Percentiles rank a stretch among this genome's conserved stretches.
Evolutionary conservation across 2,888 invertebrate species (phyloP).

Genomic region (Drosophila kanekoi): DNA sequence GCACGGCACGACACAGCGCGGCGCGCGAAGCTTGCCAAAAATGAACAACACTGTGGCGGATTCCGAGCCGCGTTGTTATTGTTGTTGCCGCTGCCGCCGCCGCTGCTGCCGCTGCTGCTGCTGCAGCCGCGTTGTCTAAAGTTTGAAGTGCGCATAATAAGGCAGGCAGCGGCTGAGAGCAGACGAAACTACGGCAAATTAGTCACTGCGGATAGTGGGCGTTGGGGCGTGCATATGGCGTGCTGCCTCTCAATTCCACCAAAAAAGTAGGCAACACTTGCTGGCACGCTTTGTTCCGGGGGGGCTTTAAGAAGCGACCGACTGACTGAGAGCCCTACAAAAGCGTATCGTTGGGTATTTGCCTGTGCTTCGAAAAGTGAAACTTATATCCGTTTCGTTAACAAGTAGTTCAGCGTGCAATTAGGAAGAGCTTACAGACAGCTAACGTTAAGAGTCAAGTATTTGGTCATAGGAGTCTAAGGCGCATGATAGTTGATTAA

Average conservation of each 20-base stretch:
- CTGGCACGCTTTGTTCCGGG: slow-evolving; percentile 5
- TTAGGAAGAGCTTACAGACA: slow-evolving; percentile 5
- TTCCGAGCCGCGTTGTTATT: slow-evolving; percentile 29
- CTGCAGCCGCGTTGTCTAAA: slow-evolving; percentile 70
- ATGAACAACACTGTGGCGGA: slow-evolving; percentile 72
- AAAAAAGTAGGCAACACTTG: slow-evolving; percentile 56
- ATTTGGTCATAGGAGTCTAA: not conserved
- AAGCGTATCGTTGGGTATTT: slow-evolving; percentile 21
- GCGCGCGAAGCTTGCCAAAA: slow-evolving; percentile 65
- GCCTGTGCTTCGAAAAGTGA: slow-evolving; percentile 63
- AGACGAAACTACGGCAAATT: slow-evolving; percentile 63
- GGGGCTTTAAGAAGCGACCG: not conserved
- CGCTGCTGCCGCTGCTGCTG: slow-evolving; percentile 13
- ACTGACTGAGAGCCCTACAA: slow-evolving; percentile 1
- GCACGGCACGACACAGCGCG: slow-evolving; percentile 7
- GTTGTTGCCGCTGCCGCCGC: slow-evolving; percentile 13
- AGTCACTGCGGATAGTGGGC: slow-evolving; percentile 69
- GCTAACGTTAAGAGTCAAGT: slow-evolving; percentile 16
- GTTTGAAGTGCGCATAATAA: slow-evolving; percentile 81
- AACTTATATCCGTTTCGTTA: slow-evolving; percentile 57
- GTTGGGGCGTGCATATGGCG: slow-evolving; percentile 29
- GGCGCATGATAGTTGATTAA: not conserved
- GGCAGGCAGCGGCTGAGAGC: slow-evolving; percentile 55
- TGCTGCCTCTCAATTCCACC: slow-evolving; percentile 1
- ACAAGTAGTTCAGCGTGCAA: slow-evolving; percentile 28